Evolutionary conservation across 2,888 invertebrate genomes (phyloP).

Genomic region (Callosobruchus maculatus): DNA sequence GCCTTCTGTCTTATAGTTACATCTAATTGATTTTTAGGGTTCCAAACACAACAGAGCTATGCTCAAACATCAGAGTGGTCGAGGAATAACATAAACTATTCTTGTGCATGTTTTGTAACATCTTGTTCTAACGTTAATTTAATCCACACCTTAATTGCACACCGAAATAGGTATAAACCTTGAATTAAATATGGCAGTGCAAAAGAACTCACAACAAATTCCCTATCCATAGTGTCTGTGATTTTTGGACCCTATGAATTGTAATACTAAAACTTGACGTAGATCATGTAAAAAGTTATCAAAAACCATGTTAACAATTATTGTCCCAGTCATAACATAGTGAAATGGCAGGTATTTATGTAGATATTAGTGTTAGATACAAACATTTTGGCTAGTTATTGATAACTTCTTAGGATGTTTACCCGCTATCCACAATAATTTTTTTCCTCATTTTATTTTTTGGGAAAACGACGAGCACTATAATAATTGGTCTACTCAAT

Average conservation of each 20-base stretch:
- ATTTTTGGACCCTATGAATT: neutral
- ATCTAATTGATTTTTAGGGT: neutral
- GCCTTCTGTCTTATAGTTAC: neutral
- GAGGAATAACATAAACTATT: too few species aligned
- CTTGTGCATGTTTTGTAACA: too few species aligned
- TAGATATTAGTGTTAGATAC: neutral
- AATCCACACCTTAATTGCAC: too few species aligned
- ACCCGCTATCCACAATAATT: neutral
- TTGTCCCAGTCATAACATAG: neutral
- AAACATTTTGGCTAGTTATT: neutral
- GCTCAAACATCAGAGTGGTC: too few species aligned
- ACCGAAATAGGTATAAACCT: too few species aligned
- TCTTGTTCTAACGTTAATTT: too few species aligned
- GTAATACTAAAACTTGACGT: neutral
- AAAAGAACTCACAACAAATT: neutral
- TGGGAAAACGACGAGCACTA: neutral
- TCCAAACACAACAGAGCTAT: neutral
- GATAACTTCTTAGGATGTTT: neutral
- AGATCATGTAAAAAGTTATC: neutral
- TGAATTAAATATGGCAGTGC: too few species aligned
- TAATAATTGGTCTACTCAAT: neutral
- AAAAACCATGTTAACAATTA: neutral
- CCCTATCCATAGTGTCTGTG: neutral
- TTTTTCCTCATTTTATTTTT: neutral
- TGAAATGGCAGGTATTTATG: neutral